These are phyloP conservation scores for Dryomyza anilis DNA, from an alignment of 2,888 invertebrate species.

Conservation along the genomic window DNA sequence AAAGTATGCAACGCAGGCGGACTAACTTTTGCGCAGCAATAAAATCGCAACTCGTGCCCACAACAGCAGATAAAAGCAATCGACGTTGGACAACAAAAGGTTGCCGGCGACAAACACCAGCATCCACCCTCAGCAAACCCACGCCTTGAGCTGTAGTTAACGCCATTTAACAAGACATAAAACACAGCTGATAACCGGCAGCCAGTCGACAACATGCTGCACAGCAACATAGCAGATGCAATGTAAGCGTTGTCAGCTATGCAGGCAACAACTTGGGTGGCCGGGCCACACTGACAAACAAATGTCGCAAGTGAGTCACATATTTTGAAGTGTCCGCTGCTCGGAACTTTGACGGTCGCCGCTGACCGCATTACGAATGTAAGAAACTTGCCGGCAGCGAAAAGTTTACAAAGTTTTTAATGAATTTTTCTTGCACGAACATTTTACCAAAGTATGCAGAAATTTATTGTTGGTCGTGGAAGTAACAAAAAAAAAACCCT, in stretches of 20 bases:
- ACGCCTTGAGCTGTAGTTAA: not conserved
- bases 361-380: constrained; percentile 1
- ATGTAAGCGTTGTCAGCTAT: too few relatives aligned
- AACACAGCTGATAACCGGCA: constrained; percentile 13
- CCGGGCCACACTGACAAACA: not conserved
- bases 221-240: not conserved
- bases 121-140: not conserved
- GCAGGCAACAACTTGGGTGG: too few relatives aligned
- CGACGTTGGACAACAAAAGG: not conserved
- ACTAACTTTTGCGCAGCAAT: not conserved
- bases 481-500: too few relatives aligned
- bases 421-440: constrained; percentile 17
- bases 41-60: not conserved
- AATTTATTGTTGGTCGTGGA: too few relatives aligned
- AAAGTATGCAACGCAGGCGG: too few relatives aligned
- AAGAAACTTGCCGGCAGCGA: not conserved
- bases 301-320: not conserved
- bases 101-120: not conserved
- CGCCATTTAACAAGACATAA: constrained; percentile 20
- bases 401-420: constrained; percentile 20
- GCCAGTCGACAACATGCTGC: not conserved
- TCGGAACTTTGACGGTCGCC: not conserved
- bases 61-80: not conserved
- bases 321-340: not conserved
- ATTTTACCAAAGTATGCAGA: too few relatives aligned